phyloP scores from a whole-genome alignment of 2,113 vertebrate species.

The Salvelinus namaycush region DNA sequence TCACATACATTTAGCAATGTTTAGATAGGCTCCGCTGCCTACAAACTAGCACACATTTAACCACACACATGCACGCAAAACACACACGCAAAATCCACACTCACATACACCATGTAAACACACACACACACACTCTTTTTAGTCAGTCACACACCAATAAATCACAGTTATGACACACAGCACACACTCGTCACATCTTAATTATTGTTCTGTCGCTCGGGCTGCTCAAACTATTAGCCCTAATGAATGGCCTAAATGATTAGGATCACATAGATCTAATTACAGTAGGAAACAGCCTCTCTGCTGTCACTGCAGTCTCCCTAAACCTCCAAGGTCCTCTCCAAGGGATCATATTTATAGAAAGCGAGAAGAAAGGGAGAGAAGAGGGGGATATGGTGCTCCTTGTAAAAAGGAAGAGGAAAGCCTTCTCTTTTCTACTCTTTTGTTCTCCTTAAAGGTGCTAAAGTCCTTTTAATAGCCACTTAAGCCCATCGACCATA shows the following conservation, averaged over 20 bases:
- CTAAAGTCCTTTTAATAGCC: conserved; percentile 85
- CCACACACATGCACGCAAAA: not conserved
- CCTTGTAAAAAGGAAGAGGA: conserved; percentile 64
- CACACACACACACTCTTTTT: not conserved
- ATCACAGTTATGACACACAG: conserved; percentile 71
- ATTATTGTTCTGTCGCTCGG: conserved; percentile 81
- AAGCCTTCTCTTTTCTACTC: conserved; percentile 80
- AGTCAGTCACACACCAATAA: conserved; percentile 69
- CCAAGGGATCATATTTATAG: conserved; percentile 82
- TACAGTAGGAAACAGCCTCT: conserved; percentile 79
- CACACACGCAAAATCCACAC: conserved; percentile 40
- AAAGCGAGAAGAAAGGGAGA: conserved; percentile 33
- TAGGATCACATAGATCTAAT: conserved; percentile 86
- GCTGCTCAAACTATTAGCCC: conserved; percentile 86
- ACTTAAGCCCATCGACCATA: conserved; percentile 96
- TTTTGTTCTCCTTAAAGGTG: no score
- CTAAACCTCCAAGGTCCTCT: conserved; percentile 71
- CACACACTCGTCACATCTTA: conserved; percentile 69
- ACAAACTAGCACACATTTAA: not conserved
- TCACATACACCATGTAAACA: not conserved
- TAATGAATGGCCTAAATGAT: conserved; percentile 84
- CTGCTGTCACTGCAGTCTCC: conserved; percentile 78
- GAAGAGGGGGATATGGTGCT: conserved; percentile 14
- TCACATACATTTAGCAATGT: conserved; percentile 54
- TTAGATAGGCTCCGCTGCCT: conserved; percentile 71